A percentile compares a stretch with the other conserved stretches of the same genome.
phyloP scores from a whole-genome alignment of 2,797 vertebrate species.

The Myripristis murdjan region DNA sequence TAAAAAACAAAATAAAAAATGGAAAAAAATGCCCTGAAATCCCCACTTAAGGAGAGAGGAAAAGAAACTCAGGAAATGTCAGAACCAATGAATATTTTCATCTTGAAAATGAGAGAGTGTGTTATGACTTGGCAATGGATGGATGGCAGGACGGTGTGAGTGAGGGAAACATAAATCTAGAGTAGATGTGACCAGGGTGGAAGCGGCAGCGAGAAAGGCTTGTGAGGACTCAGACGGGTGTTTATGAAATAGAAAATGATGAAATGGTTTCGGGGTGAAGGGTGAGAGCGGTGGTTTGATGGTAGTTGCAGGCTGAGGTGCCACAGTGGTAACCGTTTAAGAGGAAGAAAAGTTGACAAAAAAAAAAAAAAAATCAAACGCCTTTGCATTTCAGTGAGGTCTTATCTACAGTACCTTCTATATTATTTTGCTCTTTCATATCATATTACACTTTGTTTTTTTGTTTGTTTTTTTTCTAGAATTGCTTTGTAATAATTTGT shows the following conservation, averaged over 20 bases:
- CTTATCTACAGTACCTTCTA: slow-evolving; percentile 89
- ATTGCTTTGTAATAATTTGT: slow-evolving; percentile 97
- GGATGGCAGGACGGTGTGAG: slow-evolving; percentile 7
- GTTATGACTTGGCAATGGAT: slow-evolving; percentile 6
- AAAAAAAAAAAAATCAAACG: slow-evolving; percentile 61
- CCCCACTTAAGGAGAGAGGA: slow-evolving; percentile 50
- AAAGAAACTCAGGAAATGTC: slow-evolving; percentile 81
- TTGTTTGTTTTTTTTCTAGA: slow-evolving; percentile 85
- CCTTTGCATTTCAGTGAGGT: slow-evolving; percentile 89
- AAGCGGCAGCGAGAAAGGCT: slow-evolving; percentile 19
- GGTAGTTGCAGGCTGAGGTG: slow-evolving; percentile 43
- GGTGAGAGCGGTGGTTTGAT: slow-evolving; percentile 36
- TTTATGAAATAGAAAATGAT: slow-evolving; percentile 15
- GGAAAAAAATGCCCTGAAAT: slow-evolving; percentile 44
- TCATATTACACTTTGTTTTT: slow-evolving; percentile 89
- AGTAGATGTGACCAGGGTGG: slow-evolving; percentile 35
- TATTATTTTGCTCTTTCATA: slow-evolving; percentile 92
- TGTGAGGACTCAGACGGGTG: slow-evolving; percentile 15
- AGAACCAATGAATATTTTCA: slow-evolving; percentile 74
- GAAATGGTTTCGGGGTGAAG: slow-evolving; percentile 18
- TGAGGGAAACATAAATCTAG: slow-evolving; percentile 6
- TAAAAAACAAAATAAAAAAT: too few species aligned
- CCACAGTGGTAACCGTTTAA: slow-evolving; percentile 51
- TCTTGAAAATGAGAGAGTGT: slow-evolving; percentile 41
- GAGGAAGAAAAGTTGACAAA: slow-evolving; percentile 45